A percentile compares a stretch with the other conserved stretches of the same genome.
These are phyloP conservation scores for Corythornis vintsioides DNA, from an alignment of 2,113 vertebrate genomes.

Conservation along the genomic window DNA sequence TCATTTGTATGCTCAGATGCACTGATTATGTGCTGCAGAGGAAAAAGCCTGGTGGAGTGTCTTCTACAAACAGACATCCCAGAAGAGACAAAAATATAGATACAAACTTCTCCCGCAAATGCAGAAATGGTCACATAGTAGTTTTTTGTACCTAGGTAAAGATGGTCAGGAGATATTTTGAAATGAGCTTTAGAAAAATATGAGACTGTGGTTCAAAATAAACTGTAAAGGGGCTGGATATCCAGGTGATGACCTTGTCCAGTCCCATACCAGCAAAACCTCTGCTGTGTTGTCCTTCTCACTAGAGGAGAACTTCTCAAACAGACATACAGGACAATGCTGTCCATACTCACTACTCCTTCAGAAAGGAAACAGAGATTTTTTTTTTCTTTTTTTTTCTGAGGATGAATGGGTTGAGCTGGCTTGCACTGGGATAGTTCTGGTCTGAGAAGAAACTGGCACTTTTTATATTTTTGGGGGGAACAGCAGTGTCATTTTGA, in stretches of 20 bases:
- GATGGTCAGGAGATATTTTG: neutral
- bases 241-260: neutral
- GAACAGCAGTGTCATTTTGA: neutral
- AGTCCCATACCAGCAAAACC: neutral
- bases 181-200: neutral
- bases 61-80: neutral
- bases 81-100: neutral
- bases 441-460: neutral
- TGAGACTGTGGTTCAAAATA: neutral
- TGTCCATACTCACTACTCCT: neutral
- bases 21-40: neutral
- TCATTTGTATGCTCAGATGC: neutral
- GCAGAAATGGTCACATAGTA: neutral
- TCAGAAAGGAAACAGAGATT: neutral
- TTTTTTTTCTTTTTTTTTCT: neutral
- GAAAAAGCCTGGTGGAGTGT: neutral
- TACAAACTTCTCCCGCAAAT: neutral
- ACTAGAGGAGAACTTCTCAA: neutral
- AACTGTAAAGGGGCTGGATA: neutral
- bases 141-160: neutral
- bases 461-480: too few relatives aligned
- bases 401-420: neutral
- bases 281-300: neutral
- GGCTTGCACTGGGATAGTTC: neutral
- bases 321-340: neutral